A percentile compares a stretch with the other conserved stretches of the same genome.
phyloP scores from a whole-genome alignment of 2,113 vertebrate genomes.

The Rhombomys opimus region DNA sequence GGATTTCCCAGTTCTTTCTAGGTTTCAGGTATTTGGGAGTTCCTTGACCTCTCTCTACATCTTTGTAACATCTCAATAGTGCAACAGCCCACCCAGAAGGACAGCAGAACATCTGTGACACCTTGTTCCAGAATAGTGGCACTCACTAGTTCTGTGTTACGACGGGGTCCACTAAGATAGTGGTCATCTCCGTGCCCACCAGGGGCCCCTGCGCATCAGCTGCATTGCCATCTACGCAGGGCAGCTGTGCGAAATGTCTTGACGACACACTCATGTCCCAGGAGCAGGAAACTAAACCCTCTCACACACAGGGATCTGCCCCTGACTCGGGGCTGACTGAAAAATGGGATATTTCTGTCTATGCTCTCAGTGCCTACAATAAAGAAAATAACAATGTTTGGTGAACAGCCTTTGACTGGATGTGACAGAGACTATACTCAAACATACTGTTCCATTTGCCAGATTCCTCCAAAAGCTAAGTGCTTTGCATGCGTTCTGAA shows the following conservation, averaged over 20 bases:
- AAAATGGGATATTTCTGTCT: not conserved
- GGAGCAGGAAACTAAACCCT: not conserved
- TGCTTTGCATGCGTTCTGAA: not conserved
- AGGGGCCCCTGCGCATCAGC: accelerated
- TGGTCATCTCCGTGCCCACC: not conserved
- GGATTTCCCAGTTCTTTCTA: not conserved
- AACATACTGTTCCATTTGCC: not conserved
- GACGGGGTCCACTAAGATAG: not conserved
- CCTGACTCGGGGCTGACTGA: not conserved
- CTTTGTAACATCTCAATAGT: not conserved
- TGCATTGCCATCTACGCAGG: accelerated
- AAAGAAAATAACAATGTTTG: not conserved
- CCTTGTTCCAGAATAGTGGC: not conserved
- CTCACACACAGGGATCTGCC: not conserved
- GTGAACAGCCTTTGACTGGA: not conserved
- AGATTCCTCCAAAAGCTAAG: not conserved
- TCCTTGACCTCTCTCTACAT: not conserved
- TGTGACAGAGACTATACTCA: not conserved
- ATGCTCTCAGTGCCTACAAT: not conserved
- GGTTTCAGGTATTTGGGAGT: not conserved
- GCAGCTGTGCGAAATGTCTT: not conserved
- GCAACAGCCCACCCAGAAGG: not conserved
- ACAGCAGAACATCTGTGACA: not conserved
- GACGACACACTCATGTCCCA: not conserved
- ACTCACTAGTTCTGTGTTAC: not conserved